Evolutionary conservation across 2,797 vertebrate genomes (phyloP).

Genomic region (Neosalanx taihuensis): DNA sequence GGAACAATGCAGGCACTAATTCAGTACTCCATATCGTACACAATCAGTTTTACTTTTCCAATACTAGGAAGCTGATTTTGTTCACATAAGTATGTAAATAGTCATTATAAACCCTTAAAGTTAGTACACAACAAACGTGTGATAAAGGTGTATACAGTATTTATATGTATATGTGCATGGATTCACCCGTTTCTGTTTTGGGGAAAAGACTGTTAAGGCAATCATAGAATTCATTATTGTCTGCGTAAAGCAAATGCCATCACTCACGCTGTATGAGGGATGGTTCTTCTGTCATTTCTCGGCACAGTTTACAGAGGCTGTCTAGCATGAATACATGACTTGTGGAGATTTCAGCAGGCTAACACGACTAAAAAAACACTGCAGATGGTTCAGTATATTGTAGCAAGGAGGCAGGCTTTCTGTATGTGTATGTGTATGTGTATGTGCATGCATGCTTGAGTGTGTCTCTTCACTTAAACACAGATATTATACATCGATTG

Average conservation of each 20-base stretch:
- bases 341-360: slow-evolving; percentile 9
- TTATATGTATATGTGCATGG: not conserved
- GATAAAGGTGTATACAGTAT: not conserved
- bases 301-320: slow-evolving; percentile 50
- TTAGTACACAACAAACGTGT: not conserved
- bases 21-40: slow-evolving; percentile 13
- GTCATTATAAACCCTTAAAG: not conserved
- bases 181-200: not conserved
- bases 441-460: slow-evolving; percentile 2
- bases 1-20: slow-evolving; percentile 31
- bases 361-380: slow-evolving; percentile 55
- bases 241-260: slow-evolving; percentile 44
- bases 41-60: not conserved
- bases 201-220: not conserved
- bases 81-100: not conserved
- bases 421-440: slow-evolving; percentile 10
- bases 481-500: not conserved
- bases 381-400: slow-evolving; percentile 59
- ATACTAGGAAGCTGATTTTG: not conserved
- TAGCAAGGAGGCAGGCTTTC: slow-evolving; percentile 33
- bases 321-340: not conserved
- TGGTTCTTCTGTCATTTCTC: slow-evolving; percentile 44
- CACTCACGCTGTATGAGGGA: slow-evolving; percentile 32
- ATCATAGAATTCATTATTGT: not conserved
- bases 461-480: slow-evolving; percentile 30